Base-by-base conservation (phyloP, 2,888 invertebrate genomes). In the Plebejus anna region DNA sequence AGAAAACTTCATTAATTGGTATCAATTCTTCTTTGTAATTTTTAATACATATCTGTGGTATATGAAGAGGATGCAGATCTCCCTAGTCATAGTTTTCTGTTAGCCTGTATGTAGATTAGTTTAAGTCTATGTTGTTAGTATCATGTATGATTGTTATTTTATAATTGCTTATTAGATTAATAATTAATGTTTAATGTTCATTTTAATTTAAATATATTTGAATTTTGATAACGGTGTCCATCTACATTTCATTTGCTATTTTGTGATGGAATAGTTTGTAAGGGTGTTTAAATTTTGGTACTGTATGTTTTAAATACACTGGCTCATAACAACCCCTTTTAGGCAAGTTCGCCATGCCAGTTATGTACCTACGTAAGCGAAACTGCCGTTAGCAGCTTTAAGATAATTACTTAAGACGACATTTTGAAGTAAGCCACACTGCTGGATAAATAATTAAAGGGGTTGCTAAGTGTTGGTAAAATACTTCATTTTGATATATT, bases 31-130 rank as follows among this genome's bases (percentile, higher is more conserved):
- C 51, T 55, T 32, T 47, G 28, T 28, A 73, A 47, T 47, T 11
- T 42, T 47, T 47, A 47, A 83, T 86, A 92, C 91, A 92, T 91
- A 92, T 91, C 90, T 88, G 83, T 86, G 84, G 88, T 90, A 90
- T 89, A 89, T 89, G 4, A 1, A 55, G 55, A 28, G n/a, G 16
- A 28, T n/a, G 32, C 47, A 13, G 16, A 28, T 72, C 28, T 38
- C 28, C 7, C 36, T 66, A 59, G 9, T 47, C 70, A 76, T 36
- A 70, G 38, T 47, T 55, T 70, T 70, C 61, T 75, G 55, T 76
- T 71, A 76, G 70, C n/a, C n/a, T 75, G 22, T 70, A 36, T 76
- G 70, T 70, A 51, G 36, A 76, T 70, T 32, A 51, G 32, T 76
- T 75, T 51, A 75, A 32, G 66, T 66, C 32, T 66, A 70, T 55